Evolutionary conservation across 2,797 vertebrate species (phyloP).

Genomic region (Scyliorhinus canicula): DNA sequence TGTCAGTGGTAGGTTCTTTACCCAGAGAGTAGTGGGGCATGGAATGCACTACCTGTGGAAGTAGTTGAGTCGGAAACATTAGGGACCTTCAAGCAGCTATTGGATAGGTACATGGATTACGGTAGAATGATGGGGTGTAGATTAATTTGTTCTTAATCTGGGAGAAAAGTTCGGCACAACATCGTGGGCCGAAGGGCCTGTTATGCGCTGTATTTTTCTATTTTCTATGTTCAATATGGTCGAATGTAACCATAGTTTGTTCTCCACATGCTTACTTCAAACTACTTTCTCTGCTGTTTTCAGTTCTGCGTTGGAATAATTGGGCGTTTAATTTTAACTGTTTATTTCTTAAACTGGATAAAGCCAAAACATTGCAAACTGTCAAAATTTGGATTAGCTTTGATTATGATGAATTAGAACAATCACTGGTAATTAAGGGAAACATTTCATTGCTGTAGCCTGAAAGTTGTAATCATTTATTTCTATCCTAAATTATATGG

Average conservation of each 20-base stretch:
- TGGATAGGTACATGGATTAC: no score
- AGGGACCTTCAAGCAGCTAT: no score
- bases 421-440: background rate
- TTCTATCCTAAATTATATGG: background rate
- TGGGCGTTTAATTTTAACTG: background rate
- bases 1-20: no score
- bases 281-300: background rate
- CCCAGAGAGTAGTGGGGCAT: no score
- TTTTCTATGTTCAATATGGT: background rate
- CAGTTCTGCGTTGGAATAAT: background rate
- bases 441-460: background rate
- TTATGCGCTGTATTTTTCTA: no score
- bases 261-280: background rate
- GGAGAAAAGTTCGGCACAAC: no score
- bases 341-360: background rate
- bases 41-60: no score
- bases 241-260: background rate
- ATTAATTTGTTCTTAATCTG: no score
- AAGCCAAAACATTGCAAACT: background rate
- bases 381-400: background rate
- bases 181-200: no score
- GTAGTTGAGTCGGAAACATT: no score
- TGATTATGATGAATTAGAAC: background rate
- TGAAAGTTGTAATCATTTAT: background rate
- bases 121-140: no score